Evolutionary conservation across 2,797 vertebrate genomes (phyloP).

Genomic region (Pseudocheirus occidentalis): DNA sequence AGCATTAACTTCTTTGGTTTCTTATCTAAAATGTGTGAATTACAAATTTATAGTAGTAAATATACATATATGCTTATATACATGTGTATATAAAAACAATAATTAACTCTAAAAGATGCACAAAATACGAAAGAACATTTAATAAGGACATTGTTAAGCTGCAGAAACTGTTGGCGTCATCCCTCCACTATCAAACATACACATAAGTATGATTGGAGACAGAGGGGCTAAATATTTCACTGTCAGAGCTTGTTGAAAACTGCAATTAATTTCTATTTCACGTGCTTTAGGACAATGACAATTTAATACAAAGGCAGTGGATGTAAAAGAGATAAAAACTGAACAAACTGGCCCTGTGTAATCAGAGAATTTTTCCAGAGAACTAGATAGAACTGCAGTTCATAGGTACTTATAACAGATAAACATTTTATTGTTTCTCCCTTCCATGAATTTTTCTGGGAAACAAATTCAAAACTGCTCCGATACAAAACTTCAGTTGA

Average conservation of each 20-base stretch:
- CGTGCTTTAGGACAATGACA: slow-evolving; percentile 92
- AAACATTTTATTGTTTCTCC: slow-evolving; percentile 88
- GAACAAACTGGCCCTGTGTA: slow-evolving; percentile 84
- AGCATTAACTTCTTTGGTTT: neutral
- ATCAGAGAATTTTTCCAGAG: slow-evolving; percentile 88
- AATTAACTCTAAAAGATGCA: slow-evolving; percentile 70
- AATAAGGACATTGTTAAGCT: slow-evolving; percentile 82
- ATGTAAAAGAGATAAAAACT: slow-evolving; percentile 89
- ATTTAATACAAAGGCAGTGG: slow-evolving; percentile 90
- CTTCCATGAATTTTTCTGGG: slow-evolving; percentile 74
- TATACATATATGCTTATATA: neutral
- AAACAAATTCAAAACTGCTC: slow-evolving; percentile 69
- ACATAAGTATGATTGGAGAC: slow-evolving; percentile 92
- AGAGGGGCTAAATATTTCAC: slow-evolving; percentile 97
- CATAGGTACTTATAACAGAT: slow-evolving; percentile 84
- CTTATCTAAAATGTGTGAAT: slow-evolving; percentile 18
- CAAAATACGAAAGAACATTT: slow-evolving; percentile 66
- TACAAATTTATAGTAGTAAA: slow-evolving; percentile 31
- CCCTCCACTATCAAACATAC: slow-evolving; percentile 88
- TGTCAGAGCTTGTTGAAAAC: slow-evolving; percentile 90
- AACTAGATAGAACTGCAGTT: slow-evolving; percentile 77
- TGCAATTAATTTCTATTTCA: slow-evolving; percentile 92
- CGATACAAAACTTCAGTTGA: slow-evolving; percentile 55
- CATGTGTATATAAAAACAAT: slow-evolving; percentile 25
- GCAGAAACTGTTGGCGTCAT: slow-evolving; percentile 84